Percentiles rank a stretch among this genome's conserved stretches.
phyloP scores from a whole-genome alignment of 2,113 vertebrate genomes.

The Podarcis muralis region DNA sequence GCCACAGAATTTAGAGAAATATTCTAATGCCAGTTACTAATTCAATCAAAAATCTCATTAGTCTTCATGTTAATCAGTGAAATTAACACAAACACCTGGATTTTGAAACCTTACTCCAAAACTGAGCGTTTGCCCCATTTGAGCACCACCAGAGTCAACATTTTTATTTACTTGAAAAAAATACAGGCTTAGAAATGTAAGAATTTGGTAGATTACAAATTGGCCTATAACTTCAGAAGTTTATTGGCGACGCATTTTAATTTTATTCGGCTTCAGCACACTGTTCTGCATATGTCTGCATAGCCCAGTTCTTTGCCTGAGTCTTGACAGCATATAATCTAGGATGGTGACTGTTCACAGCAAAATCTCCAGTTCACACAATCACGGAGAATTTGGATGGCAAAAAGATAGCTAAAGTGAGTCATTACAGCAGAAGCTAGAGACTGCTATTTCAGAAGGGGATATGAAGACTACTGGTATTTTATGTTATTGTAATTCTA shows the following conservation, averaged over 20 bases:
- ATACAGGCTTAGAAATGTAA: not conserved
- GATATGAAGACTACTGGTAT: conserved; percentile 60
- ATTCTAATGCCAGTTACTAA: not conserved
- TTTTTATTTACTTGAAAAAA: not conserved
- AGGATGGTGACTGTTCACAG: conserved; percentile 27
- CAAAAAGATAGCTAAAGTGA: conserved; percentile 51
- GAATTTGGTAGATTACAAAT: not conserved
- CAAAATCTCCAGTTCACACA: conserved; percentile 46
- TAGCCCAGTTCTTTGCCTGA: not conserved
- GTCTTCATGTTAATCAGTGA: too few species aligned
- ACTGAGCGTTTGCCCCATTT: not conserved
- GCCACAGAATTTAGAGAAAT: not conserved
- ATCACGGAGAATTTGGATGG: conserved; percentile 46
- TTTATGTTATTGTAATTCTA: conserved; percentile 65
- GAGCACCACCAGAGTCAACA: not conserved
- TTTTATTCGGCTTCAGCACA: conserved; percentile 36
- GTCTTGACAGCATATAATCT: not conserved
- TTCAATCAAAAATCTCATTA: not conserved
- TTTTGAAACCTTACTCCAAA: not conserved
- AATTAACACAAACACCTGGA: not conserved
- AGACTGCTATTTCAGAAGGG: conserved; percentile 58
- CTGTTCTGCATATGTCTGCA: conserved; percentile 2
- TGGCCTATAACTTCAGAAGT: not conserved
- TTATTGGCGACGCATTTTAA: not conserved
- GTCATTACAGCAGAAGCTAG: conserved; percentile 62